Evolutionary conservation across 2,888 invertebrate species (phyloP).

Genomic region (Dinocampus coccinellae): DNA sequence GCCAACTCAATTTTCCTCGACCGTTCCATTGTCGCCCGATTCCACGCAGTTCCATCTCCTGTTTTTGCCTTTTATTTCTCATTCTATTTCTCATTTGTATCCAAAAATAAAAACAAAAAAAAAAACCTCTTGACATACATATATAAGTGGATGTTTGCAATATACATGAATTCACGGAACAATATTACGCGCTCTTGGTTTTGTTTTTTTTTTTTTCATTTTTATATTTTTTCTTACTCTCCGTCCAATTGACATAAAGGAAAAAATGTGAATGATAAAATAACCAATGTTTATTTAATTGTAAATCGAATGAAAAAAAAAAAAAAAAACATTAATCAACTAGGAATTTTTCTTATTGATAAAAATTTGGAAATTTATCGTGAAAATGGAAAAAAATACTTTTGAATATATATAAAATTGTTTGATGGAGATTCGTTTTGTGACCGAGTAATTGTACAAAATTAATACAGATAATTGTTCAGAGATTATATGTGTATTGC

Average conservation of each 20-base stretch:
- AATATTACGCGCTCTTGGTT: no score
- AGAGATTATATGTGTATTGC: not conserved
- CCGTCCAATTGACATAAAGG: not conserved
- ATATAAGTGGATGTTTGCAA: not conserved
- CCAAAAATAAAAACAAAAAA: no score
- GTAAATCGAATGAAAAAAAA: no score
- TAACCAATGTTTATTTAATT: no score
- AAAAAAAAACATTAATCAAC: no score
- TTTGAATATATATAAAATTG: not conserved
- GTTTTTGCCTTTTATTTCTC: not conserved
- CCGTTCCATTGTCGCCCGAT: constrained; percentile 35
- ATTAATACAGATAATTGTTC: not conserved
- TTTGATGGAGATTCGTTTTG: not conserved
- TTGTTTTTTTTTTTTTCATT: no score
- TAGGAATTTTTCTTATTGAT: no score
- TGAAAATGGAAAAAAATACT: no score
- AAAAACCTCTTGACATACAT: not conserved
- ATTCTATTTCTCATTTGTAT: not conserved
- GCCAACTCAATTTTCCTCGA: constrained; percentile 64
- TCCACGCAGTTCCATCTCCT: constrained; percentile 34
- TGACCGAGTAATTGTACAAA: not conserved
- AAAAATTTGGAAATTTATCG: no score
- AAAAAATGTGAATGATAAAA: no score
- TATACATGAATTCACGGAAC: no score
- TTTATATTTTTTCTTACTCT: no score